Base-by-base conservation (phyloP, 2,113 vertebrate species). In the Neoarius graeffei region DNA sequence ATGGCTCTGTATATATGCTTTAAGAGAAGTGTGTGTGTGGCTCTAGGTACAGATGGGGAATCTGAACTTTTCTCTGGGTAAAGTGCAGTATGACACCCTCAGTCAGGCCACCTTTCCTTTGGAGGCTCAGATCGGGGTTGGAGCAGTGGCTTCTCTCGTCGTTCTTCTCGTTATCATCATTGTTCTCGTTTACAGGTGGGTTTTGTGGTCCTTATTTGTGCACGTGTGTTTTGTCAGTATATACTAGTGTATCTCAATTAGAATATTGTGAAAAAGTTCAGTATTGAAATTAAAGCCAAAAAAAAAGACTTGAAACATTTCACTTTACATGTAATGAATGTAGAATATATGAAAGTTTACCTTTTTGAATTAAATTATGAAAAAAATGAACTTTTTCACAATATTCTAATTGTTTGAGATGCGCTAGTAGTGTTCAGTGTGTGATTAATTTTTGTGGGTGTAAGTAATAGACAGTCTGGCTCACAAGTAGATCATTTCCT, bases 31-130 rank as follows among this genome's bases (percentile, higher is more conserved):
- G 83, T 73, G 0, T 81, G 59, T 84, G 56, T 89, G 71, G 42
- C 92, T 90, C 27, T 92, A 99, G 98, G 98, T 99, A 35, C 96
- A 96, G 90, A 99, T 99, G 97, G 98, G 98, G 35, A 98, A 98
- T 92, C 93, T 98, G 88, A 96, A 95, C 94, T 97, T 99, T 92
- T 96, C 96, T 19, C 94, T 99, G 88, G 98, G 98, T 3, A 95
- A 95, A 0, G 97, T 99, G 85, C 97, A 97, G 90, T 99, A 99
- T 0, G 98, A 99, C 88, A 96, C 95, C 0, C 96, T 97, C 83
- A 97, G 96, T 91, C 95, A 95, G 4, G 93, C 97, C 91, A 96
- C 97, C 42, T 99, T 99, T 87, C 98, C 98, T 0, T 86, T 99
- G 93, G 97, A 98, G 90, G 98, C 98, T 90, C 98, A 98, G 94